Evolutionary conservation across 2,888 invertebrate genomes (phyloP).

Genomic region (Drosophila antonietae): DNA sequence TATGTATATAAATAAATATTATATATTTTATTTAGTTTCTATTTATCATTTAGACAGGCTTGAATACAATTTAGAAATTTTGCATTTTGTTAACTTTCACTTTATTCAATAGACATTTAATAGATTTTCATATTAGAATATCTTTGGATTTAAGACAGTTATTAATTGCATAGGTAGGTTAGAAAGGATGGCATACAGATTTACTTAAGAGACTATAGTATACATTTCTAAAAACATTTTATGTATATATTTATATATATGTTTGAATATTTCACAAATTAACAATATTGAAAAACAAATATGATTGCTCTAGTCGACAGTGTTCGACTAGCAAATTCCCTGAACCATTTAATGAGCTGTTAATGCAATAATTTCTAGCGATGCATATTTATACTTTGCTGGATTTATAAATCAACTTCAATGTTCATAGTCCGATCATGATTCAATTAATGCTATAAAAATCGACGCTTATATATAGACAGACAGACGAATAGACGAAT

Average conservation of each 20-base stretch:
- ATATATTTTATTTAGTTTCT: constrained; percentile 8
- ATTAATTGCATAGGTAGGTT: constrained; percentile 18
- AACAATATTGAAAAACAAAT: constrained; percentile 11
- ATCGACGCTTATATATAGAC: neutral
- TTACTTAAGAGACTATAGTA: constrained; percentile 13
- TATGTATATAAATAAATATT: neutral
- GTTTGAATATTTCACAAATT: constrained; percentile 16
- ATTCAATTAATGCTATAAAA: no score
- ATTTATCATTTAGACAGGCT: constrained; percentile 3
- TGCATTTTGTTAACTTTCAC: constrained; percentile 4
- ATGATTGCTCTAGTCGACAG: constrained; percentile 3
- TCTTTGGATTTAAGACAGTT: constrained; percentile 1
- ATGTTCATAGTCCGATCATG: neutral
- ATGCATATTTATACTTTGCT: neutral
- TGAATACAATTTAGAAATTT: constrained; percentile 1
- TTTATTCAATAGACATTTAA: constrained; percentile 1
- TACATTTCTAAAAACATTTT: neutral
- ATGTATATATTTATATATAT: neutral
- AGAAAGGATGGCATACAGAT: constrained; percentile 20
- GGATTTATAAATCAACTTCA: neutral
- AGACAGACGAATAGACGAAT: neutral
- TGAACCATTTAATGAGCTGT: neutral
- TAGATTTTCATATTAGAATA: constrained; percentile 2
- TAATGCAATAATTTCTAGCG: neutral
- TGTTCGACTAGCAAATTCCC: constrained; percentile 1